Conservation (phyloP, 2,113 vertebrate species). For the Indicator maculatus region DNA sequence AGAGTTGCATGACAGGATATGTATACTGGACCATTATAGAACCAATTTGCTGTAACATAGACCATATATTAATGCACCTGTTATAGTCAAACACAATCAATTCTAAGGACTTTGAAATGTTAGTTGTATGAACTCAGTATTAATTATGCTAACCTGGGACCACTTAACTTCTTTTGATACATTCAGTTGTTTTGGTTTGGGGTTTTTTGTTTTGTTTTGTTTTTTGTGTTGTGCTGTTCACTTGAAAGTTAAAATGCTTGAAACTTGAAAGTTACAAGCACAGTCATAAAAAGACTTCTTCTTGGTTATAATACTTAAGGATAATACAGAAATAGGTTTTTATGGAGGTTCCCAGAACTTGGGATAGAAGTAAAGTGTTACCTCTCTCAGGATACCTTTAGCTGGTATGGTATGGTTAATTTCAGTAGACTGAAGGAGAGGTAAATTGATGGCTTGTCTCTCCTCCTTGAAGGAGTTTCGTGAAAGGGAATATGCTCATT, state of each 20-base stretch:
- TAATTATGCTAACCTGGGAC: background rate
- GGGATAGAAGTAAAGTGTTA: background rate
- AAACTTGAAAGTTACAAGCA: no score
- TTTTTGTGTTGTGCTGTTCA: background rate
- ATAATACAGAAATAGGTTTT: background rate
- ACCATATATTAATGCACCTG: background rate
- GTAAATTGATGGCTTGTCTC: background rate
- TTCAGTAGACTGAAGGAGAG: background rate
- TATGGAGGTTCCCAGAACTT: background rate
- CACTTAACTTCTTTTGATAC: background rate
- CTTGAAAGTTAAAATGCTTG: background rate
- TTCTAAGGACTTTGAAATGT: background rate
- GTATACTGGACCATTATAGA: background rate
- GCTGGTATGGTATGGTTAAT: background rate
- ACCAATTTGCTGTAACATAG: background rate
- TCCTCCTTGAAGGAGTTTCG: background rate
- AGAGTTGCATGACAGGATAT: background rate
- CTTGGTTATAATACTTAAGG: background rate
- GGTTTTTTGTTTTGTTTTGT: background rate
- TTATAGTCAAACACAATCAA: background rate
- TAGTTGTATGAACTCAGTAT: background rate
- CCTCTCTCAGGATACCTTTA: background rate
- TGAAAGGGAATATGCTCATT: background rate
- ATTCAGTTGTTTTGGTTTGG: background rate
- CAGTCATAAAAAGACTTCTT: background rate